A percentile compares a stretch with the other conserved stretches of the same genome.
Conservation (phyloP, 2,797 vertebrate species). For the Oreortyx pictus region DNA sequence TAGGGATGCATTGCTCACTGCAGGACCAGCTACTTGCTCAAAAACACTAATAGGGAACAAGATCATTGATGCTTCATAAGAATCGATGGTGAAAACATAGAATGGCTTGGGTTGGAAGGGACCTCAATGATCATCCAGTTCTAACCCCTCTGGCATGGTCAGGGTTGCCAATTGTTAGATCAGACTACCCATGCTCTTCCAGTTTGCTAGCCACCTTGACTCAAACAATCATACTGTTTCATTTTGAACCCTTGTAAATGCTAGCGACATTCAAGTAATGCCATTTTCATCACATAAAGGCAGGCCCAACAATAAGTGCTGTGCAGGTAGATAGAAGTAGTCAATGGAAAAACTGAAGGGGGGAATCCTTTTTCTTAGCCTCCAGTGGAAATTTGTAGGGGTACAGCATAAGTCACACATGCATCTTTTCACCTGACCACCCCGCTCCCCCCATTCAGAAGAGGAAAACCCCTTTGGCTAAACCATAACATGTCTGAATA, state of each 20-base stretch:
- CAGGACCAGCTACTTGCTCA: background rate
- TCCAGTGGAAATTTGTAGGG: conserved; percentile 33
- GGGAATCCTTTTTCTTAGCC: conserved; percentile 13
- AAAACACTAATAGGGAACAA: background rate
- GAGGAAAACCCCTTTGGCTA: background rate
- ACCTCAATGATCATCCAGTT: too few relatives aligned
- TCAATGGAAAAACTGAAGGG: conserved; percentile 36
- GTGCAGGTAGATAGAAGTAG: conserved; percentile 21
- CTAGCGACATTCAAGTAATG: background rate
- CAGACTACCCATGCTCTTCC: background rate
- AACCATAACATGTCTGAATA: background rate
- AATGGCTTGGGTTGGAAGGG: too few relatives aligned
- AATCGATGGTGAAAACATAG: background rate
- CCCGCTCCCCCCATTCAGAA: background rate
- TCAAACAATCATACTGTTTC: background rate
- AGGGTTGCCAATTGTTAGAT: too few relatives aligned
- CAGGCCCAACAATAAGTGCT: conserved; percentile 38
- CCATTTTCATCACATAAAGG: conserved; percentile 42
- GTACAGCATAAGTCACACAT: background rate
- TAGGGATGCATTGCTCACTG: background rate
- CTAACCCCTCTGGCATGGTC: too few relatives aligned
- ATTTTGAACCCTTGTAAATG: conserved; percentile 16
- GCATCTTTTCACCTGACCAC: conserved; percentile 14
- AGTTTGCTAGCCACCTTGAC: background rate
- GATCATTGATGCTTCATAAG: background rate